phyloP scores from a whole-genome alignment of 2,797 vertebrate genomes.

The Sciurus carolinensis region DNA sequence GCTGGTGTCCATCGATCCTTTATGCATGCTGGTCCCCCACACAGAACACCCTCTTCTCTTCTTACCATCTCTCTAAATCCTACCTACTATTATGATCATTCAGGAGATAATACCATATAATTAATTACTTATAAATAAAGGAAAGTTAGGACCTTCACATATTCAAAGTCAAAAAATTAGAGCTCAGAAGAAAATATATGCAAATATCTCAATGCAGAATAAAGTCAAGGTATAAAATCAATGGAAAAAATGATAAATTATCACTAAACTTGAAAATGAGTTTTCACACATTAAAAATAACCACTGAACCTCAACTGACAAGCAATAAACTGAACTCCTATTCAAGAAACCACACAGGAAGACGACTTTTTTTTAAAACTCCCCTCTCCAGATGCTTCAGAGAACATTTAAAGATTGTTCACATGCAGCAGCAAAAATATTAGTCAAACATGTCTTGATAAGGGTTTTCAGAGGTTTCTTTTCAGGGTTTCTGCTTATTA shows the following conservation, averaged over 20 bases:
- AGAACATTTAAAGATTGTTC: not conserved
- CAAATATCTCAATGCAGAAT: conserved; percentile 51
- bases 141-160: not conserved
- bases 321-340: conserved; percentile 5
- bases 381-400: not conserved
- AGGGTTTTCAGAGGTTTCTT: not conserved
- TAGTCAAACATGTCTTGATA: not conserved
- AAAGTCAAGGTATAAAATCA: not conserved
- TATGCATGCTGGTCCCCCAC: not conserved
- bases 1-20: not conserved
- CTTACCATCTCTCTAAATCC: not conserved
- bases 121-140: not conserved
- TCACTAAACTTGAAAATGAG: not conserved
- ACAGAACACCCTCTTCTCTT: not conserved
- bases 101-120: not conserved
- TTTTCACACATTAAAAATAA: conserved; percentile 12
- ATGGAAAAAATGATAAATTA: not conserved
- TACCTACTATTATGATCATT: not conserved
- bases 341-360: not conserved
- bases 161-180: conserved; percentile 38
- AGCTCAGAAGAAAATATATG: conserved; percentile 23
- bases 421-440: not conserved
- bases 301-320: not conserved
- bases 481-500: not conserved
- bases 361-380: not conserved